Evolutionary conservation across 2,888 invertebrate genomes (phyloP).

Genomic region (Diadegma fenestrale): DNA sequence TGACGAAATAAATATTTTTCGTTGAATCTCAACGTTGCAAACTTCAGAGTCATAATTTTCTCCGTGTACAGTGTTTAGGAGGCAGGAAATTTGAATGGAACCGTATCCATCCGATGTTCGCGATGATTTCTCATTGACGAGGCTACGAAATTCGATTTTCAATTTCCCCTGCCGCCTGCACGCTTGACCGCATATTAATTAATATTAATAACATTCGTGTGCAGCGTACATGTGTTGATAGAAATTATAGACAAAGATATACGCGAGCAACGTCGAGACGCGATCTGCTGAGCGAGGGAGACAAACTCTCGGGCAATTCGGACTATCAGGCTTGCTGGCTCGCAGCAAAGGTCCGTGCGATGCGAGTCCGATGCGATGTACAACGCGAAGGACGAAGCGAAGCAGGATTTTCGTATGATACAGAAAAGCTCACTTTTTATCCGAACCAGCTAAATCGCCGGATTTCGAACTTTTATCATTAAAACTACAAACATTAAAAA

Average conservation of each 20-base stretch:
- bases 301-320: conserved; percentile 18
- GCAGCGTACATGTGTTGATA: conserved; percentile 1
- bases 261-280: not conserved
- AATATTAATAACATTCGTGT: conserved; percentile 38
- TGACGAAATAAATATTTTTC: too few species aligned
- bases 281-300: conserved; percentile 33
- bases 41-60: too few species aligned
- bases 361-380: not conserved
- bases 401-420: conserved; percentile 14
- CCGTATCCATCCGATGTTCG: conserved; percentile 26
- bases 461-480: conserved; percentile 38
- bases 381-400: not conserved
- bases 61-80: not conserved
- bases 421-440: not conserved
- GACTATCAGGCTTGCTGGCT: conserved; percentile 27
- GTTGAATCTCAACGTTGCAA: too few species aligned
- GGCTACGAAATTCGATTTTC: conserved; percentile 57
- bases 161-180: conserved; percentile 46
- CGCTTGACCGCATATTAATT: conserved; percentile 64
- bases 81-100: conserved; percentile 24
- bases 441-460: not conserved
- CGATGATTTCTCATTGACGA: conserved; percentile 24
- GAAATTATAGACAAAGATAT: not conserved
- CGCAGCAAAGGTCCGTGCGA: conserved; percentile 2
- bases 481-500: not conserved